Evolutionary conservation across 2,797 vertebrate genomes (phyloP), one percentile per base, ranked within the genome.

Genomic region (Harpagifer antarcticus): DNA sequence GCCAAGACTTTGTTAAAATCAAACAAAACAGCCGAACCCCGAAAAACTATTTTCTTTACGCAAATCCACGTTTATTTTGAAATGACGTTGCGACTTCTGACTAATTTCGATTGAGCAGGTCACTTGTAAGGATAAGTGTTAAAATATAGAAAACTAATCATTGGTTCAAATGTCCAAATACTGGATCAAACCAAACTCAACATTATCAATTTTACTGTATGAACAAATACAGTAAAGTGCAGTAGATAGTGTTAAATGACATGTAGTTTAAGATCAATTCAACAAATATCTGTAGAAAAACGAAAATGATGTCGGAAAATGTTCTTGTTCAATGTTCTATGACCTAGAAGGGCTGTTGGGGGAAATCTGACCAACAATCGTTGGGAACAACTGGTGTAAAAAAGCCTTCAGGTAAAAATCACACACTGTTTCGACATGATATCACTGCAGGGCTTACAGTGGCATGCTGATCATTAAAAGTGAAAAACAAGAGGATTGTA

Each of bases 401-500:
- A 31, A 47, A 66, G 23, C 23, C 23, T 33, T 33, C 31, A 33
- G 31, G 31, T 33, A 33, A 8, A 33, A 33, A 33, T 7, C 33
- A 37, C 33, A 9, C 6, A 37, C 33, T 37, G 33, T 37, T 37
- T 37, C 33, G 5, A 70, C 20, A 60, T 6, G 48, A 17, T 7
- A 42, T 69, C 13, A 40, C 23, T n/a, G 40, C 1, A 45, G 40
- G 6, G 45, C 42, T 45, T 54, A 11, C 17, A 52, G 40, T 27
- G 45, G 15, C 16, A 16, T 4, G 33, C 33, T 7, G 33, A 37
- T 37, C 33, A 37, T 37, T 37, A 37, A 56, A 2, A 23, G 9
- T 13, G 31, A 58, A 37, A 74, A 79, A 19, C 4, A 49, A 10
- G 23, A 61, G 52, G 55, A 63, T 4, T 40, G 16, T 45, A 19